A percentile compares a stretch with the other conserved stretches of the same genome.
Conservation (phyloP, 1,140 invertebrate genomes). For the Pseudobourletiella spinata region DNA sequence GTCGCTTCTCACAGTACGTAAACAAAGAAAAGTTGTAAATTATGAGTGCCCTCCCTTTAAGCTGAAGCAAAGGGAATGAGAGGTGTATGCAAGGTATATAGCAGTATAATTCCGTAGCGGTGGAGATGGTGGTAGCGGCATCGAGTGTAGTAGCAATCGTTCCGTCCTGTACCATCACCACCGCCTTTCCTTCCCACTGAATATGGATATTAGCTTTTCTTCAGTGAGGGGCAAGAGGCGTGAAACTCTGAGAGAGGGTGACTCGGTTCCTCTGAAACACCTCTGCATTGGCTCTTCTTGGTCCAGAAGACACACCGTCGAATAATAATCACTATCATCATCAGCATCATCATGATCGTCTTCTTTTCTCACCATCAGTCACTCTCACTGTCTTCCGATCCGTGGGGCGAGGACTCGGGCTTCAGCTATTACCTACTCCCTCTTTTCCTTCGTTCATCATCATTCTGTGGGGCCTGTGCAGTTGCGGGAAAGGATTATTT, state of each 20-base stretch:
- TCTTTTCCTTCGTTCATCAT: no score
- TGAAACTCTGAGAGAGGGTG: slow-evolving; percentile 6
- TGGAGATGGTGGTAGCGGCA: no score
- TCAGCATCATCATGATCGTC: no score
- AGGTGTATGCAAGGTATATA: no score
- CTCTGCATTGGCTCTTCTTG: not conserved
- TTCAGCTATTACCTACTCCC: no score
- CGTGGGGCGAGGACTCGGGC: no score
- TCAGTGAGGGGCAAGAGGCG: not conserved
- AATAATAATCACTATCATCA: not conserved
- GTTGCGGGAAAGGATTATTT: not conserved
- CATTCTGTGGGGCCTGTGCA: not conserved
- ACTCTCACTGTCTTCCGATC: no score
- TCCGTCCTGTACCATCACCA: no score
- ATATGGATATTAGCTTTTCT: not conserved
- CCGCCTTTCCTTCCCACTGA: not conserved
- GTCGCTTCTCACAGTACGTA: not conserved
- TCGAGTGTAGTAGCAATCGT: no score
- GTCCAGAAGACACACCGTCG: slow-evolving; percentile 3
- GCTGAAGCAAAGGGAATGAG: not conserved
- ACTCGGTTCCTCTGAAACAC: not conserved
- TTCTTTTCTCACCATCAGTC: no score
- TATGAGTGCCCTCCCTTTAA: not conserved
- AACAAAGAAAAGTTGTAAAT: not conserved
- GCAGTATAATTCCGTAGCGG: no score